These are phyloP conservation scores for Neuroscelio doddi DNA, from an alignment of 2,888 invertebrate genomes.

Conservation along the genomic window DNA sequence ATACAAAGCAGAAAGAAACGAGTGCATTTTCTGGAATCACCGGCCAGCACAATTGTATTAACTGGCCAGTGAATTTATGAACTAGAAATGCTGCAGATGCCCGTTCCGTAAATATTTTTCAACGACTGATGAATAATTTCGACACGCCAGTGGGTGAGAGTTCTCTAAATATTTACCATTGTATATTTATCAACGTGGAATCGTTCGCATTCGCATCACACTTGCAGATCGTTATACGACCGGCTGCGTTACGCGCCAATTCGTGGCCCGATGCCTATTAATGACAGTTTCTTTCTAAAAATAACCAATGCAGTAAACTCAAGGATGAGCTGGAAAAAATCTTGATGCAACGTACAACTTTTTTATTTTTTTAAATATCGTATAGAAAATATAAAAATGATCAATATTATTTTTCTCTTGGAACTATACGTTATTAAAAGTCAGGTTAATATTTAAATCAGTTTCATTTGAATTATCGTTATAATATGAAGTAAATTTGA, in stretches of 20 bases:
- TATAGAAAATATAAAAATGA: too few relatives aligned
- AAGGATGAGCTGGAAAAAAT: conserved; percentile 49
- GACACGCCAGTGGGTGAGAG: conserved; percentile 35
- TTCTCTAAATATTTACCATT: conserved; percentile 56
- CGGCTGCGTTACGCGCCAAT: conserved; percentile 44
- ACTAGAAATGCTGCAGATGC: conserved; percentile 10
- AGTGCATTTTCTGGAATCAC: conserved; percentile 9
- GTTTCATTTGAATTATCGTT: too few relatives aligned
- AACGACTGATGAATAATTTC: conserved; percentile 29
- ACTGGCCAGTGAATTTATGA: conserved; percentile 19
- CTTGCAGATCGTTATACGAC: conserved; percentile 7
- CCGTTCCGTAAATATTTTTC: conserved; percentile 19
- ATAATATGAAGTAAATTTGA: too few relatives aligned
- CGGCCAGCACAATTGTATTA: conserved; percentile 21
- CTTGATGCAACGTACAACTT: not conserved
- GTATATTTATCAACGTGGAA: conserved; percentile 53
- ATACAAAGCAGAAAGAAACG: not conserved
- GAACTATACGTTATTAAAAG: too few relatives aligned
- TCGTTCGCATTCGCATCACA: conserved; percentile 15
- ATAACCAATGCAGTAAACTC: conserved; percentile 58
- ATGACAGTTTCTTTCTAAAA: conserved; percentile 55
- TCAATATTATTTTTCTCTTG: too few relatives aligned
- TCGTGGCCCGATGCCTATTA: conserved; percentile 44
- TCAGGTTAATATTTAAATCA: too few relatives aligned
- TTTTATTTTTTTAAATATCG: not conserved